Conservation (phyloP, 2,113 vertebrate species). For the Malurus melanocephalus region DNA sequence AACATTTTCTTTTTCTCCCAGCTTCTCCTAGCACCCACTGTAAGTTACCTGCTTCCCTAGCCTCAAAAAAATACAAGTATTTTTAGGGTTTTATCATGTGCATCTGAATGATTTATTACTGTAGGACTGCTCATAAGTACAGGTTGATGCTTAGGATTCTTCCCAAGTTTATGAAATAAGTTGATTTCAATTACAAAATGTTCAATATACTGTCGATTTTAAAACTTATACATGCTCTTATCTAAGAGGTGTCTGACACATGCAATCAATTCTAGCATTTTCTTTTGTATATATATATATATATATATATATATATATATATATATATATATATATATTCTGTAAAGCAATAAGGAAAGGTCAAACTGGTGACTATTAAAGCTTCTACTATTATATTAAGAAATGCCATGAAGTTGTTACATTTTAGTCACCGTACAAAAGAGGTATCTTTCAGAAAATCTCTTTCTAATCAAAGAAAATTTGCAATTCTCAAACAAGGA, state of each 20-base stretch:
- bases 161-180: background rate
- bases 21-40: background rate
- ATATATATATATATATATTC: background rate
- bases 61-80: background rate
- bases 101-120: background rate
- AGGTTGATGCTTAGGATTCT: background rate
- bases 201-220: background rate
- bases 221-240: background rate
- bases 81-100: background rate
- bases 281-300: background rate
- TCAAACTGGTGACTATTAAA: background rate
- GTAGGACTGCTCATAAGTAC: background rate
- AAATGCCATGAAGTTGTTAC: background rate
- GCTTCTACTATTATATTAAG: background rate
- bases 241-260: background rate
- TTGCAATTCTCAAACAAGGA: background rate
- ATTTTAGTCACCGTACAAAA: background rate
- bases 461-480: background rate
- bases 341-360: background rate
- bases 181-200: background rate
- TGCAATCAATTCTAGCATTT: background rate
- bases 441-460: background rate
- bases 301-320: background rate
- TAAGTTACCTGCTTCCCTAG: background rate
- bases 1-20: background rate